phyloP scores from a whole-genome alignment of 2,888 invertebrate genomes.

The Meiosimyza platycephala region DNA sequence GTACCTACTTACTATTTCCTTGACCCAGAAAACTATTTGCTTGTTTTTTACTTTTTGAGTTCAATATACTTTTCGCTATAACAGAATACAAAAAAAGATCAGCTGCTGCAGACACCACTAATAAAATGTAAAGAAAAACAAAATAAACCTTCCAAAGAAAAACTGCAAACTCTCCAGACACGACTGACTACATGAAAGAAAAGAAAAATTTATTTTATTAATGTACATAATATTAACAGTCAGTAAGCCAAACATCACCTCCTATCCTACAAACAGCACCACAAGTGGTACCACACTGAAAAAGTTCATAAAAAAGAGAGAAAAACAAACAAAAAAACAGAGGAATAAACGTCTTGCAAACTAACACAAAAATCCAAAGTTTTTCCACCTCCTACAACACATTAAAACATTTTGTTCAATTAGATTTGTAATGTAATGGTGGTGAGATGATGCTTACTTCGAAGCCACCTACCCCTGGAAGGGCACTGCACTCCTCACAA shows the following conservation, averaged over 20 bases:
- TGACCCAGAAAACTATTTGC: constrained; percentile 33
- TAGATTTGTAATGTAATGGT: constrained; percentile 28
- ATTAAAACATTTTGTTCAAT: constrained; percentile 36
- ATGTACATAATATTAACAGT: constrained; percentile 35
- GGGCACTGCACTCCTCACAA: too few species aligned
- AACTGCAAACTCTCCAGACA: constrained; percentile 20
- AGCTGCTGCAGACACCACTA: constrained; percentile 24
- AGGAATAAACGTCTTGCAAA: constrained; percentile 25
- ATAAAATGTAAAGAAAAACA: constrained; percentile 23
- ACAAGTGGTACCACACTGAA: constrained; percentile 18
- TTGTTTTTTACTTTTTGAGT: constrained; percentile 21
- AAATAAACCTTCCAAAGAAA: constrained; percentile 12
- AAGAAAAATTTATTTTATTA: constrained; percentile 32
- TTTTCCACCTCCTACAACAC: constrained; percentile 28
- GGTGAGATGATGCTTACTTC: not conserved
- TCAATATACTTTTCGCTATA: constrained; percentile 20
- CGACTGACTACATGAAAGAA: constrained; percentile 4
- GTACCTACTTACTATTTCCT: constrained; percentile 32
- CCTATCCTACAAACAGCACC: not conserved
- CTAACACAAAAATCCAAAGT: constrained; percentile 12
- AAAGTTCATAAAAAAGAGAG: constrained; percentile 24
- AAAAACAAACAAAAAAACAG: constrained; percentile 15
- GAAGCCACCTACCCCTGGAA: too few species aligned
- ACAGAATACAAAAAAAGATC: constrained; percentile 22
- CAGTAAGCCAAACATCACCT: not conserved